These are phyloP conservation scores for Actinernus sp. DNA, from an alignment of 92 coral and sea anemone species.

Conservation along the genomic window DNA sequence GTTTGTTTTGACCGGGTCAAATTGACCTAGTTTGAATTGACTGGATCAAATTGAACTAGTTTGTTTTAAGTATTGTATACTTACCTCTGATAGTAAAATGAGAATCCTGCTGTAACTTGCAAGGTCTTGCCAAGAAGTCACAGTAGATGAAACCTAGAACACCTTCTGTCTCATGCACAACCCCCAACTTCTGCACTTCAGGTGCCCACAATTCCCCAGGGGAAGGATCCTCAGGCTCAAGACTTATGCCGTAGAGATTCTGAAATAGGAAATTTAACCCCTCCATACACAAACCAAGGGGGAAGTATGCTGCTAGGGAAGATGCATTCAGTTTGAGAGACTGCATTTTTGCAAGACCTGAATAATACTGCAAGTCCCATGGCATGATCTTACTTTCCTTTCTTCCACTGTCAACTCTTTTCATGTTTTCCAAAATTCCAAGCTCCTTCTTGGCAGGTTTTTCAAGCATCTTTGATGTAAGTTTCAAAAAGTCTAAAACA, in stretches of 20 bases:
- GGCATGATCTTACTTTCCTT: conserved; percentile 67
- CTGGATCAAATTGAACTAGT: no score
- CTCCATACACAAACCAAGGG: conserved; percentile 98
- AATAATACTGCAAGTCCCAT: conserved; percentile 93
- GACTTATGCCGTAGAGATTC: conserved; percentile 78
- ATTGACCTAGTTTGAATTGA: not conserved
- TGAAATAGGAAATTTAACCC: conserved; percentile 81
- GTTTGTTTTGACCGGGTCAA: no score
- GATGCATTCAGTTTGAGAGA: conserved; percentile 63
- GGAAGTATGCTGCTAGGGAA: conserved; percentile 83
- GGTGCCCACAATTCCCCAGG: conserved; percentile 94
- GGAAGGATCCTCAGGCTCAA: conserved; percentile 74
- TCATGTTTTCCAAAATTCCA: conserved; percentile 67
- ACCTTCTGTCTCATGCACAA: conserved; percentile 92
- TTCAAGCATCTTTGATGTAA: conserved; percentile 75
- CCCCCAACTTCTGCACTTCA: conserved; percentile 90
- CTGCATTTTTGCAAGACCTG: conserved; percentile 84
- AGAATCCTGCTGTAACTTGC: conserved; percentile 91
- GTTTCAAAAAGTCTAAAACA: conserved; percentile 76
- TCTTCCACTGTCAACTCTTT: conserved; percentile 33
- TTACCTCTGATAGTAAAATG: conserved; percentile 96
- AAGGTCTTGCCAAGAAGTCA: conserved; percentile 85
- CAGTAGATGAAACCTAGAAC: conserved; percentile 92
- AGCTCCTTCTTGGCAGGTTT: conserved; percentile 79
- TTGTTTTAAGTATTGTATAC: not conserved